Evolutionary conservation across 2,113 vertebrate genomes (phyloP).

Genomic region (Etheostoma spectabile): DNA sequence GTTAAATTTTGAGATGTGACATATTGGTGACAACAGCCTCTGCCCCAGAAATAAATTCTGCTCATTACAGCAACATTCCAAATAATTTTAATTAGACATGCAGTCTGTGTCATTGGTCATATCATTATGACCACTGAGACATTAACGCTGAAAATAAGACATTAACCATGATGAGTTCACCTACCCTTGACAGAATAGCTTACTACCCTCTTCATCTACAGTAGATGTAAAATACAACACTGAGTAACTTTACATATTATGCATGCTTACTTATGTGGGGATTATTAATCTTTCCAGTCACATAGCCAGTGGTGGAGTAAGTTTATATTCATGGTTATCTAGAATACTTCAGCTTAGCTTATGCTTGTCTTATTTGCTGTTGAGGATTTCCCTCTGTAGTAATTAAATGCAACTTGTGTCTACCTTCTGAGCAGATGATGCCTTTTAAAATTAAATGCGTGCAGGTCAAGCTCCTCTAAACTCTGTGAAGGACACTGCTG

Average conservation of each 20-base stretch:
- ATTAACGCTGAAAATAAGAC: constrained; percentile 34
- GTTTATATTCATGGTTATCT: not conserved
- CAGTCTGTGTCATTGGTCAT: constrained; percentile 15
- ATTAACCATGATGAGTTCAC: constrained; percentile 35
- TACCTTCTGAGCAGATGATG: constrained; percentile 6
- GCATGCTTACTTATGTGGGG: constrained; percentile 2
- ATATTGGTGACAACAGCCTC: not conserved
- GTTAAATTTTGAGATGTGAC: constrained; percentile 10
- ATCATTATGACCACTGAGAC: constrained; percentile 9
- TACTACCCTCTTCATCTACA: constrained; percentile 12
- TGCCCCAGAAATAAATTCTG: constrained; percentile 21
- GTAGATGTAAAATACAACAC: constrained; percentile 17
- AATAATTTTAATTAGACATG: constrained; percentile 29
- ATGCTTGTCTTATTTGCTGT: not conserved
- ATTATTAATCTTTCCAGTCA: constrained; percentile 16
- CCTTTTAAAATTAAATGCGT: constrained; percentile 43
- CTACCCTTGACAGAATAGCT: constrained; percentile 26
- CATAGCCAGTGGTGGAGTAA: not conserved
- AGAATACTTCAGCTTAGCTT: not conserved
- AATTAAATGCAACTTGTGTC: not conserved
- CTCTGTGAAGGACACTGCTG: constrained; percentile 26
- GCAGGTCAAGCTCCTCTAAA: constrained; percentile 12
- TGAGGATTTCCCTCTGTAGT: not conserved
- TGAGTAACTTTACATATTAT: constrained; percentile 1
- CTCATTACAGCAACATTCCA: constrained; percentile 34